Percentiles rank a stretch among this genome's conserved stretches.
phyloP scores from a whole-genome alignment of 1,140 invertebrate genomes.

The Triops cancriformis region DNA sequence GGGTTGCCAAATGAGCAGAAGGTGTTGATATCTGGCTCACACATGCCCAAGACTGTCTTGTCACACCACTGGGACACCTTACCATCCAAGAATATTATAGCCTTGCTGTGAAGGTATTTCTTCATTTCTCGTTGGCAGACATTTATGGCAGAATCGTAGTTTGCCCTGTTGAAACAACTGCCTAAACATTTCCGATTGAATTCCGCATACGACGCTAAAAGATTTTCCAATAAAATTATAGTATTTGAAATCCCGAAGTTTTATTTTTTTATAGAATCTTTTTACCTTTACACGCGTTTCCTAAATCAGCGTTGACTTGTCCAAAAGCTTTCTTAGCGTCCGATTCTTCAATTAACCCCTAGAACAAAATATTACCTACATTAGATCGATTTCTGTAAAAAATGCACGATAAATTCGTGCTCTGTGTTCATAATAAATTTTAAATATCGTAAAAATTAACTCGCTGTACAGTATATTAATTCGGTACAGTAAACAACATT shows the following conservation, averaged over 20 bases:
- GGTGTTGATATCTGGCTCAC: not conserved
- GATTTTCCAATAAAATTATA: too few species aligned
- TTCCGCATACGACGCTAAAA: not conserved
- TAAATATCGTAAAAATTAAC: too few species aligned
- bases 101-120: not conserved
- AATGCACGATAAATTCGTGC: too few species aligned
- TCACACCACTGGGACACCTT: not conserved
- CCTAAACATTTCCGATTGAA: not conserved
- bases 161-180: not conserved
- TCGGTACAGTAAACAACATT: too few species aligned
- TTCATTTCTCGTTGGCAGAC: not conserved
- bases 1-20: not conserved
- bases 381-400: not conserved
- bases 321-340: not conserved
- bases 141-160: not conserved
- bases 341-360: not conserved
- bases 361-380: not conserved
- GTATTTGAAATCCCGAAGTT: too few species aligned
- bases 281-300: not conserved
- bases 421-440: too few species aligned
- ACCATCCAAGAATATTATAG: not conserved
- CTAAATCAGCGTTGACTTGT: not conserved
- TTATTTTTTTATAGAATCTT: too few species aligned
- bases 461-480: too few species aligned
- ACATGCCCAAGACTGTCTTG: not conserved